Base-by-base conservation (phyloP, 2,888 invertebrate species). In the Nomada lathburiana region DNA sequence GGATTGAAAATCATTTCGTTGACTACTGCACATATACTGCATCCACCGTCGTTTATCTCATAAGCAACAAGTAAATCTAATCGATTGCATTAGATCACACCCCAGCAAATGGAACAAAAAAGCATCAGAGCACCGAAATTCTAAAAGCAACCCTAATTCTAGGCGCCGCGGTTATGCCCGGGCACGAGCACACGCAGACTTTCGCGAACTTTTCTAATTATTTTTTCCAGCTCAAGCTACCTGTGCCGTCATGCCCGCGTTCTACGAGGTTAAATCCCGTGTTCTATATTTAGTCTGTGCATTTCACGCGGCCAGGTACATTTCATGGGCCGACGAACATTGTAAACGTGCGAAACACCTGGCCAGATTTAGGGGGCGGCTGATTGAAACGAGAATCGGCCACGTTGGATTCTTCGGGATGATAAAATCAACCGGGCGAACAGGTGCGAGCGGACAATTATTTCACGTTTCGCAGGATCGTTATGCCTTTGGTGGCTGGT, bases 261-360 rank as follows among this genome's bases (percentile, higher is more conserved):
- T 23, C 5, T 53, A 13, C 36, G 36, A 26, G 23, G 64, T 50
- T 18, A 13, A 52, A 52, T 5, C 16, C 10, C 26, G 10, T 10
- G 9, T 23, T 26, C 47, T 10, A 50, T 23, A 52, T n/a, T 53
- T 53, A 62, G 36, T 63, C 9, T n/a, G 7, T 2, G 50, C 29
- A 36, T 47, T 52, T 42, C 44, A 55, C 23, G 44, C 60, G 20
- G 13, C 2, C 53, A 29, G 42, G 4, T 65, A 63, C 59, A 57
- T 73, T 67, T 65, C 63, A 73, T 18, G 52, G 53, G n/a, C 57
- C 11, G 36, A 13, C 5, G 29, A 64, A 42, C 63, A 57, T 63
- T 63, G 57, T 71, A 71, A 71, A 64, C 47, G 63, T 18, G 23
- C 9, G 23, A 7, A 64, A 59, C 53, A 42, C 23, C 36, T n/a